Conservation (phyloP, 2,113 vertebrate species). For the Sphaerodactylus townsendi region DNA sequence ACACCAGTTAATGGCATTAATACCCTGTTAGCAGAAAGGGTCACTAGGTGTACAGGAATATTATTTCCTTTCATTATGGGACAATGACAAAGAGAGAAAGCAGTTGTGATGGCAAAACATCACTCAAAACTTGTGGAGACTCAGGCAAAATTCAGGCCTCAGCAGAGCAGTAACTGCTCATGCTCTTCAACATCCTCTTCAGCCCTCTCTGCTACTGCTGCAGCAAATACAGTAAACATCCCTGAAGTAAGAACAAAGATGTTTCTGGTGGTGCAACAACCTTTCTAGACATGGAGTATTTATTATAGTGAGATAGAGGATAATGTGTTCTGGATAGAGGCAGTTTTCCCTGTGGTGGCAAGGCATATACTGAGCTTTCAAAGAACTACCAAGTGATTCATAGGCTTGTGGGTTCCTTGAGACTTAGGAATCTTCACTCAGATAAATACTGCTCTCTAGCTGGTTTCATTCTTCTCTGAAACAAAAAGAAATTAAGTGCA, state of each 20-base stretch:
- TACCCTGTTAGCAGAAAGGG: conserved; percentile 26
- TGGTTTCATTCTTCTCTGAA: background rate
- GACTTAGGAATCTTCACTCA: background rate
- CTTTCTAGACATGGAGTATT: background rate
- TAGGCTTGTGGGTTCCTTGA: background rate
- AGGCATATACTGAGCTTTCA: conserved; percentile 7
- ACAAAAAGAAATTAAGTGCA: background rate
- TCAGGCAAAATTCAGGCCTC: background rate
- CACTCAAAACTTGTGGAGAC: background rate
- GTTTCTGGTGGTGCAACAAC: background rate
- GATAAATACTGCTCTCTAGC: conserved; percentile 5
- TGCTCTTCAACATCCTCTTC: too few relatives aligned
- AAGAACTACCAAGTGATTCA: background rate
- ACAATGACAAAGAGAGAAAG: conserved; percentile 22
- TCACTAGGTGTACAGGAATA: conserved; percentile 15
- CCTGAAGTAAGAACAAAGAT: background rate
- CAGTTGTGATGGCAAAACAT: conserved; percentile 19
- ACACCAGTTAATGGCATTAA: conserved; percentile 21
- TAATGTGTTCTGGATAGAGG: conserved; percentile 8
- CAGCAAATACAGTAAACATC: background rate
- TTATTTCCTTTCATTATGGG: conserved; percentile 27
- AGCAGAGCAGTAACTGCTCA: background rate
- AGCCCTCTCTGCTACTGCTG: background rate
- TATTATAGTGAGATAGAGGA: background rate
- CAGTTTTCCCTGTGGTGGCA: conserved; percentile 18